Conservation (phyloP, 1,140 invertebrate species). For the Drosophila sechellia region DNA sequence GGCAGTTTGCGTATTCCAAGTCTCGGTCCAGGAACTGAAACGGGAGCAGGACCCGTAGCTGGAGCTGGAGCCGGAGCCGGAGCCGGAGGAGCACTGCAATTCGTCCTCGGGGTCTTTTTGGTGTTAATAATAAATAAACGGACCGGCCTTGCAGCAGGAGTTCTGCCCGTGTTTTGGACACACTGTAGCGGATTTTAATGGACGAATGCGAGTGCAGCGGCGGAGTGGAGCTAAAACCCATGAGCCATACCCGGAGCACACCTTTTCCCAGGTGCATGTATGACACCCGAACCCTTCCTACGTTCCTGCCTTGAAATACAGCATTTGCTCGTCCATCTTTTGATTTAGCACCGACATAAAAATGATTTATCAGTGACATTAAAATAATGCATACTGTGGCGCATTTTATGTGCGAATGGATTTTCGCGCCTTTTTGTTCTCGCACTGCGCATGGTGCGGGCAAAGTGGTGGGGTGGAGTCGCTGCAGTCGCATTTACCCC, state of each 20-base stretch:
- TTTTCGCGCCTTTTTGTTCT: conserved; percentile 83
- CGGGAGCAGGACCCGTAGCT: background rate
- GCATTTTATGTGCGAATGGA: conserved; percentile 84
- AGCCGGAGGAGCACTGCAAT: conserved; percentile 54
- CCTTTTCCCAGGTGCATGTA: conserved; percentile 58
- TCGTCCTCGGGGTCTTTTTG: conserved; percentile 79
- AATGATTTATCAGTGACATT: conserved; percentile 85
- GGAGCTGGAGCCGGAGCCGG: background rate
- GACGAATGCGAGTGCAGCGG: conserved; percentile 77
- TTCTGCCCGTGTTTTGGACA: conserved; percentile 75
- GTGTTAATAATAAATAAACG: conserved; percentile 83
- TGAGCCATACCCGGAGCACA: conserved; percentile 21
- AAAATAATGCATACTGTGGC: conserved; percentile 85
- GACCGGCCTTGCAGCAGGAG: conserved; percentile 53
- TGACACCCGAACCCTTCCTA: conserved; percentile 41
- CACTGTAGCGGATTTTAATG: conserved; percentile 80
- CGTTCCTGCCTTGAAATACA: conserved; percentile 69
- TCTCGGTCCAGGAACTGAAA: conserved; percentile 6
- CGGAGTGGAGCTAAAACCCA: conserved; percentile 21
- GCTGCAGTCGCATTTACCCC: conserved; percentile 23
- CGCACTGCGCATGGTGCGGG: conserved; percentile 12
- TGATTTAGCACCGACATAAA: conserved; percentile 85
- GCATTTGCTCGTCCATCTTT: conserved; percentile 84
- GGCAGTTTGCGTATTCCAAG: conserved; percentile 54
- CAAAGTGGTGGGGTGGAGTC: conserved; percentile 4